A percentile compares a stretch with the other conserved stretches of the same genome.
These are phyloP conservation scores for Champsocephalus esox DNA, from an alignment of 2,797 vertebrate species.

Conservation along the genomic window DNA sequence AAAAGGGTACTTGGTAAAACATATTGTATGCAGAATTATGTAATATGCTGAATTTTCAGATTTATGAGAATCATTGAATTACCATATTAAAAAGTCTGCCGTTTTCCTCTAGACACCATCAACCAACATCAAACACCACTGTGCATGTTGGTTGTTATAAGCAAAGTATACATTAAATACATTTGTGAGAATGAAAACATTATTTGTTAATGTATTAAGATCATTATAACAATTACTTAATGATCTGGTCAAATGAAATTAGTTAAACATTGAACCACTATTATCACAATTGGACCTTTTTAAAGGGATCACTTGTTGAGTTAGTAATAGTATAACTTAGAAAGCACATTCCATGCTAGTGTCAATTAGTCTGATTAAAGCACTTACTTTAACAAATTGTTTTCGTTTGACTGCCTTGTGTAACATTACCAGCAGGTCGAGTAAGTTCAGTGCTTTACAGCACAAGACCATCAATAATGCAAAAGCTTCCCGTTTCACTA, in stretches of 20 bases:
- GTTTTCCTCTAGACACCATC: neutral
- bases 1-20: neutral
- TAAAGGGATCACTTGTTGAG: neutral
- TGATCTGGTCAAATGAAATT: neutral
- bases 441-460: constrained; percentile 70
- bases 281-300: constrained; percentile 1
- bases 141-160: too few species aligned
- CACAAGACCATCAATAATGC: constrained; percentile 73
- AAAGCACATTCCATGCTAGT: neutral
- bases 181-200: neutral
- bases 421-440: constrained; percentile 55
- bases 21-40: neutral
- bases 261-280: neutral
- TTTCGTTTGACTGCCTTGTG: constrained; percentile 49
- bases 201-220: neutral
- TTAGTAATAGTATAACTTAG: neutral
- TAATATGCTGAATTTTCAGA: neutral
- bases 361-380: constrained; percentile 49
- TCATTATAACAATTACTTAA: neutral
- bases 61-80: neutral
- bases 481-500: constrained; percentile 65
- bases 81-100: neutral
- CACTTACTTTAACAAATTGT: constrained; percentile 59
- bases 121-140: too few species aligned
- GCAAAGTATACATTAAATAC: neutral